Base-by-base conservation (phyloP, 2,888 invertebrate species). In the Heliconius charithonia region DNA sequence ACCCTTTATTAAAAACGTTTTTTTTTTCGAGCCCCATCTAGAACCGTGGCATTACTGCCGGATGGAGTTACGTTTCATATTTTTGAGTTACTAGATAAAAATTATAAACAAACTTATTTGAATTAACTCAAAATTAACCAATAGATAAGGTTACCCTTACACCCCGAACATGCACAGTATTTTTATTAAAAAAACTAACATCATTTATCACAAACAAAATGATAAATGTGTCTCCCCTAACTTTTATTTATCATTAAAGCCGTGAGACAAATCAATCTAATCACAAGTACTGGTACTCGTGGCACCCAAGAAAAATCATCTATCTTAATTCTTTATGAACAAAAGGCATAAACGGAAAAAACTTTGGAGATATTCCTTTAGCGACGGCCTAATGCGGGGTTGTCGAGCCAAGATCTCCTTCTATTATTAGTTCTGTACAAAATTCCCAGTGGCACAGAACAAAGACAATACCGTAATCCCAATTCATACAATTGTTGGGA, bases 301-400 rank as follows among this genome's bases (percentile, higher is more conserved):
- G n/a, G 69, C 27, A 27, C 16, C 32, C 65, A 51, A 65, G 51
- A 32, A 77, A 65, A 73, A 72, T 66, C 72, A 77, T 77, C 72
- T 73, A 77, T 77, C 77, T 77, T 77, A 77, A 77, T 77, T 72
- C 72, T 56, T 32, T 22, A 77, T 63, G 66, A 77, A 77, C 77
- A 73, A 77, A 56, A 72, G 72, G 32, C 72, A 66, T 77, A 77
- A 77, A 59, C 56, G 72, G 29, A 66, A 77, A n/a, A 69, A 77
- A 77, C 72, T 77, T 77, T 41, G 51, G 41, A 29, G 72, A 73
- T 73, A 77, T 77, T 77, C 76, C 63, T 77, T 71, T 25, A 71
- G 76, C 69, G 69, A 51, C 70, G 70, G 77, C 77, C 73, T 77
- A 77, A 77, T 77, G 73, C 77, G 77, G 63, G 70, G 72, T 72